Conservation (phyloP, 2,797 vertebrate genomes). For the Phalanger gymnotis region DNA sequence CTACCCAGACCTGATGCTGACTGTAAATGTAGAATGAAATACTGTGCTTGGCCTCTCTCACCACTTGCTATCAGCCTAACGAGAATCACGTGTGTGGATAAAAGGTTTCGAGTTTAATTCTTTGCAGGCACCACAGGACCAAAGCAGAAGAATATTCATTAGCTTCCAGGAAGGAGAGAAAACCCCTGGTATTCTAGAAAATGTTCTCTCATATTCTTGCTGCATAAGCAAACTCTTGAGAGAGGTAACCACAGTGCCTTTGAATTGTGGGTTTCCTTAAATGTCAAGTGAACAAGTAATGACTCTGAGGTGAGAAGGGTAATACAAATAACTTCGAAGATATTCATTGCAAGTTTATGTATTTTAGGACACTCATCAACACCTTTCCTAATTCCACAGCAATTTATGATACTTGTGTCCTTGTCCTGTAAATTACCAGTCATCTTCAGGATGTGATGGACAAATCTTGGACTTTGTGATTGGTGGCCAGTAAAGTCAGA, state of each 20-base stretch:
- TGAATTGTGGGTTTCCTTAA: constrained; percentile 52
- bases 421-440: constrained; percentile 57
- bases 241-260: constrained; percentile 15
- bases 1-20: background rate
- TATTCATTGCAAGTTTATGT: constrained; percentile 32
- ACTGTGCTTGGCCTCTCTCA: constrained; percentile 20
- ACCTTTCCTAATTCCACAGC: constrained; percentile 28
- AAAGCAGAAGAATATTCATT: constrained; percentile 10
- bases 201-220: background rate
- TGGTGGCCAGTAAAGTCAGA: constrained; percentile 37
- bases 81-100: constrained; percentile 35
- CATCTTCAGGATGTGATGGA: constrained; percentile 18
- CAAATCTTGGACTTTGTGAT: constrained; percentile 47
- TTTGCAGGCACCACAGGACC: constrained; percentile 30
- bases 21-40: constrained; percentile 47
- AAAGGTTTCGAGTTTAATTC: constrained; percentile 38
- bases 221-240: background rate
- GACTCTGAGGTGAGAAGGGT: background rate
- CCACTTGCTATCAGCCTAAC: constrained; percentile 25
- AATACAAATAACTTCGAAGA: constrained; percentile 30
- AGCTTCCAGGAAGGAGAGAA: constrained; percentile 48
- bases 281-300: constrained; percentile 18
- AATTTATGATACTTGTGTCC: constrained; percentile 43
- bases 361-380: constrained; percentile 49
- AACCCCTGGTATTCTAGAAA: background rate